Evolutionary conservation across 2,888 invertebrate genomes (phyloP).

Genomic region (Lacanobia oleracea): DNA sequence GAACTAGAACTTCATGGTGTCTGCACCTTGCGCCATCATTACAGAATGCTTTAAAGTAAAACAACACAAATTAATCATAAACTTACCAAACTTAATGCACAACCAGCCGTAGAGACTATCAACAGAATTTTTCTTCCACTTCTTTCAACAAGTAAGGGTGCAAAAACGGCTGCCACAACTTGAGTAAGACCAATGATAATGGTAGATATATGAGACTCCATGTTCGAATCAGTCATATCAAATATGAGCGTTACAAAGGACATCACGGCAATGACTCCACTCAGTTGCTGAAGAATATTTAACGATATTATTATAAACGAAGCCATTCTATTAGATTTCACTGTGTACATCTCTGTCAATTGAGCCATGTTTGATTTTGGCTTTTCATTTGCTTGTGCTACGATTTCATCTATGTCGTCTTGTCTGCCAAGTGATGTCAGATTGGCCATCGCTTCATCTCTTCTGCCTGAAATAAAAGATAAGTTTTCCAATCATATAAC

Average conservation of each 20-base stretch:
- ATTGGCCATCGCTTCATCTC: conserved; percentile 20
- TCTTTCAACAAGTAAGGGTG: conserved; percentile 75
- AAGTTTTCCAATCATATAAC: no score
- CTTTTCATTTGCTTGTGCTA: conserved; percentile 32
- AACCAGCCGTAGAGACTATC: conserved; percentile 70
- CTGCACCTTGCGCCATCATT: no score
- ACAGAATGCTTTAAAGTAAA: not conserved
- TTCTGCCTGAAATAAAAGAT: conserved; percentile 9
- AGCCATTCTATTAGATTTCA: conserved; percentile 73
- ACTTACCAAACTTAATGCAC: conserved; percentile 76
- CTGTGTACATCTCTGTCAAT: conserved; percentile 70
- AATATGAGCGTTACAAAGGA: conserved; percentile 76
- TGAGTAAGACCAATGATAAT: conserved; percentile 76
- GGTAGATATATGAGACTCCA: conserved; percentile 73
- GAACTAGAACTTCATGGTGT: no score
- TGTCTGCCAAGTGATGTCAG: conserved; percentile 40
- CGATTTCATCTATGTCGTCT: conserved; percentile 34
- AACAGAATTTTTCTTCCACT: conserved; percentile 69
- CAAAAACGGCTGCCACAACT: conserved; percentile 68
- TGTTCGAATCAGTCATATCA: conserved; percentile 70
- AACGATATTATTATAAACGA: conserved; percentile 70
- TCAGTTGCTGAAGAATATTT: conserved; percentile 72
- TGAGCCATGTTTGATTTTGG: conserved; percentile 50
- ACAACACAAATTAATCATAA: not conserved
- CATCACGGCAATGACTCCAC: conserved; percentile 71